A percentile compares a stretch with the other conserved stretches of the same genome.
Conservation (phyloP, 2,888 invertebrate genomes). For the Drosophila dives region DNA sequence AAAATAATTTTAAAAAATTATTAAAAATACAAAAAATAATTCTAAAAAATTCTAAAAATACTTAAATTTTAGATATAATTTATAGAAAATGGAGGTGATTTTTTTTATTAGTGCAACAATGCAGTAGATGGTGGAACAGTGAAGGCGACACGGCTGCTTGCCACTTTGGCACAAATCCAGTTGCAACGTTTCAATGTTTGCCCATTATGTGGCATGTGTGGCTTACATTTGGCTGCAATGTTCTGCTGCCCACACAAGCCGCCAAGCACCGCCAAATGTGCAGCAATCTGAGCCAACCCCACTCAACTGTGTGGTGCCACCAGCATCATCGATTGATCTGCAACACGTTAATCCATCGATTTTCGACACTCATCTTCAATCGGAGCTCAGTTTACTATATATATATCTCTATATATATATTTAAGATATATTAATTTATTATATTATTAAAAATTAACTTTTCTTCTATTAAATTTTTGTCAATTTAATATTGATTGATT, state of each 20-base stretch:
- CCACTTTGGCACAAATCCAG: constrained; percentile 71
- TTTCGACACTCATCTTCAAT: constrained; percentile 23
- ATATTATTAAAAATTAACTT: too few species aligned
- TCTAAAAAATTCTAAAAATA: neutral
- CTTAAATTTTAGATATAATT: neutral
- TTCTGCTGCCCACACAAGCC: constrained; percentile 73
- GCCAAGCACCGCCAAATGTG: constrained; percentile 44
- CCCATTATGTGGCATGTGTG: constrained; percentile 77
- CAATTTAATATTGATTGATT: neutral
- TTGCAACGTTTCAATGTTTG: constrained; percentile 49
- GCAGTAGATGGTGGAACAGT: neutral
- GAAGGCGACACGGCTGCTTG: constrained; percentile 32
- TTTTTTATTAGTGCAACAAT: neutral
- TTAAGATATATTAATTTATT: too few species aligned
- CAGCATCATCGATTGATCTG: constrained; percentile 43
- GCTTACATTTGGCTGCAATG: constrained; percentile 64
- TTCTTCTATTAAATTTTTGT: neutral
- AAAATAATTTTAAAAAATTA: neutral
- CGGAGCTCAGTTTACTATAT: constrained; percentile 5
- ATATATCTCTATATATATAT: too few species aligned
- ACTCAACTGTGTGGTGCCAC: constrained; percentile 20
- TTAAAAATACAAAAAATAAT: neutral
- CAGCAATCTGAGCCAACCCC: constrained; percentile 21
- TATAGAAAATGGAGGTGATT: neutral
- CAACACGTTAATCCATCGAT: constrained; percentile 38